A percentile compares a stretch with the other conserved stretches of the same genome.
These are phyloP conservation scores for Scaptomyza tumidula DNA, from an alignment of 2,888 invertebrate species.

Conservation along the genomic window DNA sequence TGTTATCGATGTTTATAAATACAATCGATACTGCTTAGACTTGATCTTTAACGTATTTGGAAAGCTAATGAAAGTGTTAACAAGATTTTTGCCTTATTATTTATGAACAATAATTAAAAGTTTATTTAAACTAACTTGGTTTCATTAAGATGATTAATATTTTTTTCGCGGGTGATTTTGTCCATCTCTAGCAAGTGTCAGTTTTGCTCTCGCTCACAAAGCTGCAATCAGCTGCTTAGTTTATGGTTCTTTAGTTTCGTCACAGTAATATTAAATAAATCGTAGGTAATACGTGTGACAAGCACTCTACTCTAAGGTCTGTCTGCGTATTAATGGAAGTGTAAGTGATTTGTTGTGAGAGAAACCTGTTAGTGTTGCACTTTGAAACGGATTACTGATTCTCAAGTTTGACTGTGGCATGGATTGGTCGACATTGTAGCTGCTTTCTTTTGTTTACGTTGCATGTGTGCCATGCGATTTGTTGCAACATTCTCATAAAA, in stretches of 20 bases:
- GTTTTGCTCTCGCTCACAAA: constrained; percentile 11
- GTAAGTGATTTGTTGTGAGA: constrained; percentile 18
- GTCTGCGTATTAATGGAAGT: constrained; percentile 1
- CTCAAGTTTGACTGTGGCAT: constrained; percentile 1
- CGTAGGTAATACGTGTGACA: constrained; percentile 4
- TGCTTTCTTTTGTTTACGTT: constrained; percentile 21
- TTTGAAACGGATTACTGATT: constrained; percentile 31
- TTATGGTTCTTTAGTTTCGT: constrained; percentile 19
- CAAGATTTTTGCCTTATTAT: neutral
- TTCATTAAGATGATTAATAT: neutral
- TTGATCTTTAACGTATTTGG: neutral
- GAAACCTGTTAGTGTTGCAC: constrained; percentile 54
- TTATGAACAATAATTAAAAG: no score
- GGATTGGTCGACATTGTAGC: constrained; percentile 22
- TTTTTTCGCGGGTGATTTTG: neutral
- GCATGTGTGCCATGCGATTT: neutral
- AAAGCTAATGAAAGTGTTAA: neutral
- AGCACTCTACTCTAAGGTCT: constrained; percentile 1
- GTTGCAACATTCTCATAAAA: constrained; percentile 1
- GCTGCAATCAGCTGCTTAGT: constrained; percentile 47
- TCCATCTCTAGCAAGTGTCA: constrained; percentile 28
- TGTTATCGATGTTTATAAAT: neutral
- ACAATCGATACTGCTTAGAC: constrained; percentile 16
- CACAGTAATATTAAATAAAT: constrained; percentile 14
- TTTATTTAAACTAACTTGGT: neutral